Base-by-base conservation (phyloP, 2,888 invertebrate species). In the Carcina quercana region DNA sequence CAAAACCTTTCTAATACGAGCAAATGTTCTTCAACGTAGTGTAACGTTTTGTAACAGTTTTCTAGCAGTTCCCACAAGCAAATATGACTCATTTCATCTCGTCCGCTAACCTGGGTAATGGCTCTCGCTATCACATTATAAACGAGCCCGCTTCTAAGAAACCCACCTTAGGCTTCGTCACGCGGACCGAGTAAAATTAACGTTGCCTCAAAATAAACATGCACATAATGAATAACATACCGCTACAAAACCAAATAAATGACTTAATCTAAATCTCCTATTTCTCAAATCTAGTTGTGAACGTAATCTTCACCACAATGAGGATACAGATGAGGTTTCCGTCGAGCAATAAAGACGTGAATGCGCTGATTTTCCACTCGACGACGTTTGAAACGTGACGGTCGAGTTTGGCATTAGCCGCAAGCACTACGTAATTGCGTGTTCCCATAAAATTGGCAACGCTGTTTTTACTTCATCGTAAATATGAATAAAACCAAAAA, bases 221-320 rank as follows among this genome's bases (percentile, higher is more conserved):
- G 28, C 27, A 28, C 31, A 35, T 38, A 42, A 34, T 42, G 30
- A 24, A 30, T 24, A 22, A 25, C 26, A 21, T 33, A 43, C 44
- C 42, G 42, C 40, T 39, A 44, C 40, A 38, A 46, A 50, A 48
- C 43, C 45, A 54, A 53, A 58, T 53, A 53, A 43, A 67, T 59
- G 54, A 59, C 59, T 63, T 49, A 56, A 64, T 67, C 50, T 49
- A 43, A 50, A 49, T 56, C 33, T 35, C 28, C 37, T 34, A 51
- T 51, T 47, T 45, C 50, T 52, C 30, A 39, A 47, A 52, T 47
- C 42, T 51, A 59, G 53, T 48, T 50, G 45, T 47, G 44, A 54
- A 61, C 38, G 59, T 59, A 76, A 75, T 75, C 61, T 63, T 51
- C 44, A 48, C 62, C 63, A 71, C 70, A 73, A 74, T 65, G 63